These are phyloP conservation scores for Pachypeltis micranthus DNA, from an alignment of 1,140 invertebrate genomes.

Conservation along the genomic window DNA sequence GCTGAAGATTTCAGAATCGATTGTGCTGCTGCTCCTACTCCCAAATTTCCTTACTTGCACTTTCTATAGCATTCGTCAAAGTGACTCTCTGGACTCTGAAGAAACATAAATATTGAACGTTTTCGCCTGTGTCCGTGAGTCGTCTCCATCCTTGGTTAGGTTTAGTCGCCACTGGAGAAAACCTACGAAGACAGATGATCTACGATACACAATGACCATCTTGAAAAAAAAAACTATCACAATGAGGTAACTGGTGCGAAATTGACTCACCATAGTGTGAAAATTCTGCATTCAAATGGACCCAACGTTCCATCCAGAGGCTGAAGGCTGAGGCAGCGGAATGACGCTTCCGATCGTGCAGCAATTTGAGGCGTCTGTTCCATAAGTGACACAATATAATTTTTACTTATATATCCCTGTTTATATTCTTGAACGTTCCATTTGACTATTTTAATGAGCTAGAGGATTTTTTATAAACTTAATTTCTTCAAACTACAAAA, in stretches of 20 bases:
- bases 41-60: slow-evolving; percentile 17
- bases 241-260: no score
- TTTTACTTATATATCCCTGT: no score
- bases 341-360: slow-evolving; percentile 22
- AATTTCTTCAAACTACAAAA: no score
- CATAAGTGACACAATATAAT: no score
- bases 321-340: slow-evolving; percentile 26
- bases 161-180: slow-evolving; percentile 23
- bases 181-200: slow-evolving; percentile 27
- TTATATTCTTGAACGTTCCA: no score
- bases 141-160: slow-evolving; percentile 11
- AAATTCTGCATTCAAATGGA: slow-evolving; percentile 30
- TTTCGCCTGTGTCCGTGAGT: not conserved
- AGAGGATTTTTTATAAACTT: no score
- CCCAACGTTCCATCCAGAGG: slow-evolving; percentile 29
- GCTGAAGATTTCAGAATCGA: no score
- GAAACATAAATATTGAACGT: slow-evolving; percentile 27
- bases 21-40: no score
- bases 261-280: slow-evolving; percentile 29
- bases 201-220: no score
- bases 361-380: not conserved
- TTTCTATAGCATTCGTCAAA: slow-evolving; percentile 22
- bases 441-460: no score
- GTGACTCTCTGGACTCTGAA: slow-evolving; percentile 27
- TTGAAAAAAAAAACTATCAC: slow-evolving; percentile 9